Evolutionary conservation across 1,140 invertebrate genomes (phyloP).

Genomic region (Ganaspis sp.): DNA sequence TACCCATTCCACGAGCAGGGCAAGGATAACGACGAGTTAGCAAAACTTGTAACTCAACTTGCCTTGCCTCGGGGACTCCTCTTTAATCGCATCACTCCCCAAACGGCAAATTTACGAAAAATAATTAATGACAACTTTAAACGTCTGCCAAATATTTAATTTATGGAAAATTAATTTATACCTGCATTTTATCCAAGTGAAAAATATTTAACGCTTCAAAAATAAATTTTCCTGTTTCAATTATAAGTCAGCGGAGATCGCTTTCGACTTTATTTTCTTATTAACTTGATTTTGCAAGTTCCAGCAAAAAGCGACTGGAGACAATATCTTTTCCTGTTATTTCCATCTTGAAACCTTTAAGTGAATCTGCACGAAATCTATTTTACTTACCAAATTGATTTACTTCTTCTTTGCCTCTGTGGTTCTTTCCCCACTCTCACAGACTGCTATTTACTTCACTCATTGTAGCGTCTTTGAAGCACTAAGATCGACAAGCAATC

Average conservation of each 20-base stretch:
- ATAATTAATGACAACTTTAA: no score
- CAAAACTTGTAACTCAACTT: neutral
- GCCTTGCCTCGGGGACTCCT: neutral
- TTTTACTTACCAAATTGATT: conserved; percentile 5
- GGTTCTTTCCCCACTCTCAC: neutral
- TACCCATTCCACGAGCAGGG: neutral
- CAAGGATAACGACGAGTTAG: neutral
- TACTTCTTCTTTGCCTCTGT: neutral
- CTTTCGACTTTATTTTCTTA: neutral
- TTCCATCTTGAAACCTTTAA: neutral
- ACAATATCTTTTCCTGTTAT: neutral
- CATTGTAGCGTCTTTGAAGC: neutral
- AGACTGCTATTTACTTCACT: neutral
- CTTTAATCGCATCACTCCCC: neutral
- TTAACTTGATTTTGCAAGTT: neutral
- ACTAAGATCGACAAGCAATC: neutral
- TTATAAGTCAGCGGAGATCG: neutral
- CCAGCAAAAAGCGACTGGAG: neutral
- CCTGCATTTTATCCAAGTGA: no score
- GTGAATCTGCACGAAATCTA: neutral
- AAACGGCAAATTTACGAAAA: neutral
- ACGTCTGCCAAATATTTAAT: no score
- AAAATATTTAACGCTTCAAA: no score
- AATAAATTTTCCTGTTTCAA: neutral
- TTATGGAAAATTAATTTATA: no score